Evolutionary conservation across 2,113 vertebrate genomes (phyloP).

Genomic region (Chloebia gouldiae): DNA sequence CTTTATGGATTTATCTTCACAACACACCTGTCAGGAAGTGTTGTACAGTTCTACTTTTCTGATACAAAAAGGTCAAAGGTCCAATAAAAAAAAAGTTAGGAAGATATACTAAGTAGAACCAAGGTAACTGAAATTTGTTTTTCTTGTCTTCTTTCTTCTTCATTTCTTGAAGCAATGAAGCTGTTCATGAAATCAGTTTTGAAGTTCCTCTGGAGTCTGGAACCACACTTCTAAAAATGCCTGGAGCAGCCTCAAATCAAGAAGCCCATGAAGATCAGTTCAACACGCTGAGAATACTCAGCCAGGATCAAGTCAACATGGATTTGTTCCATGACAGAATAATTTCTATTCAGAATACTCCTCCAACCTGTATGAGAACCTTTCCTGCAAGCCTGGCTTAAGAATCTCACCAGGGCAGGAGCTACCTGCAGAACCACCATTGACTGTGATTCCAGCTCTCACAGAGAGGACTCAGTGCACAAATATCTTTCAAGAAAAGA

Average conservation of each 20-base stretch:
- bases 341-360: neutral
- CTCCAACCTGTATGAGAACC: neutral
- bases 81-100: neutral
- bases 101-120: neutral
- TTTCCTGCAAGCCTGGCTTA: neutral
- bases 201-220: neutral
- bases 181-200: neutral
- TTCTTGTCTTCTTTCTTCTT: neutral
- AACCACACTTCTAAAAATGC: fast-evolving
- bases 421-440: neutral
- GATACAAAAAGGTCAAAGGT: neutral
- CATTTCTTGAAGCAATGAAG: neutral
- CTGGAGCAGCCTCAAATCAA: neutral
- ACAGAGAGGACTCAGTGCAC: neutral
- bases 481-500: neutral
- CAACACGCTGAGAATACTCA: neutral
- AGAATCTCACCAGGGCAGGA: neutral
- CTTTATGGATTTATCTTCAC: neutral
- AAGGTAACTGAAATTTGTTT: neutral
- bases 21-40: neutral
- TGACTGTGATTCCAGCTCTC: fast-evolving
- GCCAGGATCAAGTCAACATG: neutral
- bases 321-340: neutral
- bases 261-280: neutral
- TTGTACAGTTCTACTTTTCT: neutral